Percentiles rank a stretch among this genome's conserved stretches.
Conservation (phyloP, 1,140 invertebrate species). For the Orchestia grillus region DNA sequence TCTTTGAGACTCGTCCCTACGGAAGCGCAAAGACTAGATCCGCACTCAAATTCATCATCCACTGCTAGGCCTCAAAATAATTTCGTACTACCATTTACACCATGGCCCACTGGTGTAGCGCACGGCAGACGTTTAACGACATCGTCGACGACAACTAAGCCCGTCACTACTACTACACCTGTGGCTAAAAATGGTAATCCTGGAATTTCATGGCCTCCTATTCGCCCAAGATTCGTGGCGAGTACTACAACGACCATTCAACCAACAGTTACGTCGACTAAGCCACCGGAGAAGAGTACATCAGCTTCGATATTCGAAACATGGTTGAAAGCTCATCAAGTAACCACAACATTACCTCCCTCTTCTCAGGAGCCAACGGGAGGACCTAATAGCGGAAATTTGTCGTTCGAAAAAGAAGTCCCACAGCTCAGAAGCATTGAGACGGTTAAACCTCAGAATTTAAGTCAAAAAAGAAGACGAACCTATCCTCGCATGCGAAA, state of each 20-base stretch:
- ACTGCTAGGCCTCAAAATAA: not conserved
- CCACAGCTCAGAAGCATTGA: not conserved
- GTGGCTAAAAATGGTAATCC: not conserved
- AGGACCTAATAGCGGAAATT: not conserved
- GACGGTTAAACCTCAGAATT: not conserved
- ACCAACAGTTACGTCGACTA: slow-evolving; percentile 18
- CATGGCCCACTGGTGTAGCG: not conserved
- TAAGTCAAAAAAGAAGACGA: not conserved
- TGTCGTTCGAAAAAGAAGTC: not conserved
- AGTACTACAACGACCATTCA: not conserved
- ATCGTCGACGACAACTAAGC: not conserved
- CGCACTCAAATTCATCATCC: not conserved
- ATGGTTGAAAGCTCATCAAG: slow-evolving; percentile 2
- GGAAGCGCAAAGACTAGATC: not conserved
- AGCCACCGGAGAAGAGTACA: not conserved
- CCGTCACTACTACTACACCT: not conserved
- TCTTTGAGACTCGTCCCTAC: not conserved
- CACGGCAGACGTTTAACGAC: not conserved
- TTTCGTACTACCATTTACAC: not conserved
- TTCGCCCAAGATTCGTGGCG: not conserved
- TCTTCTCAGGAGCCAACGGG: not conserved
- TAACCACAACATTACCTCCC: not conserved
- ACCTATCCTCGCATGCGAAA: not conserved
- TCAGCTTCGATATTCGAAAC: slow-evolving; percentile 17
- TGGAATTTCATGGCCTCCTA: not conserved